These are phyloP conservation scores for Lycodopsis pacificus DNA, from an alignment of 2,797 vertebrate genomes.

Conservation along the genomic window DNA sequence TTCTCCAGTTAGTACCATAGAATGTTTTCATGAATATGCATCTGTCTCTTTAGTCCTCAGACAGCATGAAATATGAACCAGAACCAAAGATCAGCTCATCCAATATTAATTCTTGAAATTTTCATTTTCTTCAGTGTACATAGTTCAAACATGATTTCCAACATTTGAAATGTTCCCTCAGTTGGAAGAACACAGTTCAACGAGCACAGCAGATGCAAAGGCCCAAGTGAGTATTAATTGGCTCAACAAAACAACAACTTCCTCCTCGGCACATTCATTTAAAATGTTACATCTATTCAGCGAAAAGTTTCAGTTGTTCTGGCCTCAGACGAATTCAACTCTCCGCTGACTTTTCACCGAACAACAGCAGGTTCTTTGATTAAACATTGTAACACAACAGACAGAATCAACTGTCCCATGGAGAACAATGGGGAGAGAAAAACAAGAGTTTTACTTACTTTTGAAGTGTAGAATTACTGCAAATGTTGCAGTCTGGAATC, in stretches of 20 bases:
- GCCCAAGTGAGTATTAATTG: conserved; percentile 1
- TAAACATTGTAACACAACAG: conserved; percentile 22
- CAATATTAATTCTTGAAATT: not conserved
- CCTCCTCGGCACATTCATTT: conserved; percentile 22
- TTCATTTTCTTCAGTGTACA: not conserved
- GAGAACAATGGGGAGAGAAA: conserved; percentile 30
- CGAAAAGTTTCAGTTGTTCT: conserved; percentile 19
- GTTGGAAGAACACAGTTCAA: conserved; percentile 21
- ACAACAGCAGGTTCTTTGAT: conserved; percentile 44
- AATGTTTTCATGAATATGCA: not conserved
- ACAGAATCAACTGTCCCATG: conserved; percentile 4
- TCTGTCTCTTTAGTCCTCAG: not conserved
- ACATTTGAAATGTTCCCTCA: conserved; percentile 17
- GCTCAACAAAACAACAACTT: conserved; percentile 25
- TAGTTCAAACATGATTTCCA: conserved; percentile 3
- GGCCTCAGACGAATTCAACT: not conserved
- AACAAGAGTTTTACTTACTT: conserved; percentile 1
- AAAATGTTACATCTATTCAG: not conserved
- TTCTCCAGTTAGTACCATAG: not conserved
- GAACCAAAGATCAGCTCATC: not conserved
- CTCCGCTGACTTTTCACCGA: not conserved
- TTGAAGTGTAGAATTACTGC: conserved; percentile 7
- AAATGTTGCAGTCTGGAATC: conserved; percentile 3
- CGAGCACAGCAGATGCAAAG: conserved; percentile 16
- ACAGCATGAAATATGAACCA: not conserved